Base-by-base conservation (phyloP, 2,113 vertebrate species). In the Dicentrarchus labrax region DNA sequence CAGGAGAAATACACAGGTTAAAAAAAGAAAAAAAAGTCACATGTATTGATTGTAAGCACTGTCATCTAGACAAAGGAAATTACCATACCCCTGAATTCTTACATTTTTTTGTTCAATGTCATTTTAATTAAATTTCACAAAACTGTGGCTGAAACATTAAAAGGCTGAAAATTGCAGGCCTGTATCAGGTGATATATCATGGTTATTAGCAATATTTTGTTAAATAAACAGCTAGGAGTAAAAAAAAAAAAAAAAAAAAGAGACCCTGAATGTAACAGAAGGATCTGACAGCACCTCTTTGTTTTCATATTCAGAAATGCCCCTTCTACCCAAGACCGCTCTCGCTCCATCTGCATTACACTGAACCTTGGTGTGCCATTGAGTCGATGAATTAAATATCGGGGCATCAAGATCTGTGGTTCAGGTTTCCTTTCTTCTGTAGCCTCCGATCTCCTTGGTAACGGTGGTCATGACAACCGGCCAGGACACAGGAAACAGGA, bases 331-430 rank as follows among this genome's bases (percentile, higher is more conserved):
- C 36, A 11, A 21, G 43, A 24, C 12, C 0, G 17, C 54, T 51
- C 21, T 68, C 39, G 4, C 68, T 82, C 24, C 17, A 50, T 71
- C 39, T 78, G 77, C 54, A 30, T 84, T 30, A 82, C 74, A 76
- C 30, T 51, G 71, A 85, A 74, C 83, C 86, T 54, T 65, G 77
- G 76, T 76, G 76, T 53, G 51, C 68, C 65, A 69, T 48, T 69
- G 89, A 47, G 87, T 77, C 62, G 53, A 94, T 96, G 94, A 96
- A 96, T 96, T 94, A 95, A 95, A 95, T 90, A 96, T 95, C 54
- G 61, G 22, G 80, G 88, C 83, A 86, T 91, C 89, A 80, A 88
- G 94, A 95, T 92, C 93, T 48, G 68, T 60, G 85, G 91, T 87
- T 96, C 92, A 65, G 89, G 92, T 95, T 96, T 89, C 95, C 84